Evolutionary conservation across 1,140 invertebrate species (phyloP).

Genomic region (Steinernema khuongi): DNA sequence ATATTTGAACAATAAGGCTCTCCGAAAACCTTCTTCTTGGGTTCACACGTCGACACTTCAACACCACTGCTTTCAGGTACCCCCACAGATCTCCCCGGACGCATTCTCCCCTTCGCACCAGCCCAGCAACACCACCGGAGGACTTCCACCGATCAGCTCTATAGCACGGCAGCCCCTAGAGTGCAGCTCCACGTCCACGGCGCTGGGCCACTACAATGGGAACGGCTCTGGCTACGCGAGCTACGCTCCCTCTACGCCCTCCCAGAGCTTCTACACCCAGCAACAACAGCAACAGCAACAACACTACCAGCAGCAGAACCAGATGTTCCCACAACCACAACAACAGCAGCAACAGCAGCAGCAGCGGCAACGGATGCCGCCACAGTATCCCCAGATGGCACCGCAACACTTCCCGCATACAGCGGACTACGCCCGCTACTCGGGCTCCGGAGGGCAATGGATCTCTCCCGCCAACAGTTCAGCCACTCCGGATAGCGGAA

Average conservation of each 20-base stretch:
- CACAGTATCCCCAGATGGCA: too few species aligned
- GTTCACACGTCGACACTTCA: too few species aligned
- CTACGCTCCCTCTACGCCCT: neutral
- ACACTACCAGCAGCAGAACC: neutral
- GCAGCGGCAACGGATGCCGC: neutral
- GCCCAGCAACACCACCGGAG: neutral
- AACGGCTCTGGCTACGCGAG: neutral
- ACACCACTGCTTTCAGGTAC: neutral
- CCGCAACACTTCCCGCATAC: neutral
- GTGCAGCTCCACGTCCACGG: neutral
- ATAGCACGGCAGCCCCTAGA: neutral
- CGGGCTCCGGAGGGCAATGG: neutral
- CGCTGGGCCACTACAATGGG: neutral
- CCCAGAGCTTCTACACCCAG: neutral
- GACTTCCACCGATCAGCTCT: conserved; percentile 7
- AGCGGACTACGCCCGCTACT: neutral
- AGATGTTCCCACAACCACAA: neutral
- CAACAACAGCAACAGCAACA: neutral
- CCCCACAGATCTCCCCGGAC: neutral
- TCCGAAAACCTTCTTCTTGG: too few species aligned
- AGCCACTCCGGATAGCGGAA: conserved; percentile 37
- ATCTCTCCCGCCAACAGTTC: conserved; percentile 18
- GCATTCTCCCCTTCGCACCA: neutral
- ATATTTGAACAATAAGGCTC: too few species aligned
- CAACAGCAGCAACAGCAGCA: neutral